Conservation (phyloP, 2,888 invertebrate species). For the Oligia fasciuncula region DNA sequence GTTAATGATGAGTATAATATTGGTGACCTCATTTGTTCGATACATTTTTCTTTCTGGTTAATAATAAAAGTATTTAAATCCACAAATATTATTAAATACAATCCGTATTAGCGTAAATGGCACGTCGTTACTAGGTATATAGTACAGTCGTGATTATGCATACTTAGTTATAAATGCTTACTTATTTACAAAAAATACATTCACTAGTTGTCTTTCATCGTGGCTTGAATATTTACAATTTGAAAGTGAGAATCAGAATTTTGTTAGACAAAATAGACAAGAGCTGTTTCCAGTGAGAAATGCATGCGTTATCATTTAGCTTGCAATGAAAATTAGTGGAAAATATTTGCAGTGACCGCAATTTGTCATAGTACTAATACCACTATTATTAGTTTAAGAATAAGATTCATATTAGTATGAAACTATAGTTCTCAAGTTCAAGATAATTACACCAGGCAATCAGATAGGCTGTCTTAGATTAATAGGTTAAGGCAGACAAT, state of each 20-base stretch:
- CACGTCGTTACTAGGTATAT: conserved; percentile 55
- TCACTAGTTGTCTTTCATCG: conserved; percentile 79
- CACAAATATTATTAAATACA: conserved; percentile 35
- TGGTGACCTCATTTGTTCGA: background rate
- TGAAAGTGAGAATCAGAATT: conserved; percentile 44
- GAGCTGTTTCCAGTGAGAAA: too few species aligned
- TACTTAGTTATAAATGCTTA: conserved; percentile 45
- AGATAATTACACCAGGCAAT: background rate
- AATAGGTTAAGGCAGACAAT: background rate
- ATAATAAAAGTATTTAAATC: conserved; percentile 36
- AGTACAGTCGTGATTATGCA: conserved; percentile 49
- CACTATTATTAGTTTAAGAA: background rate
- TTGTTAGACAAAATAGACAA: background rate
- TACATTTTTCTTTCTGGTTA: background rate
- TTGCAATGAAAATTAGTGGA: background rate
- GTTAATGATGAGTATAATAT: background rate
- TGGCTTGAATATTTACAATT: conserved; percentile 66
- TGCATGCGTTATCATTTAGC: too few species aligned
- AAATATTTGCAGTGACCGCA: background rate
- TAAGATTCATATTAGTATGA: background rate
- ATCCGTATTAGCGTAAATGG: conserved; percentile 48
- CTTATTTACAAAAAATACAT: conserved; percentile 73
- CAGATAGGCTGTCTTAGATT: background rate
- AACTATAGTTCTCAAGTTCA: background rate
- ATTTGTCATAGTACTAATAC: background rate